Evolutionary conservation across 2,113 vertebrate species (phyloP).

Genomic region (Rhabdomys dilectus): DNA sequence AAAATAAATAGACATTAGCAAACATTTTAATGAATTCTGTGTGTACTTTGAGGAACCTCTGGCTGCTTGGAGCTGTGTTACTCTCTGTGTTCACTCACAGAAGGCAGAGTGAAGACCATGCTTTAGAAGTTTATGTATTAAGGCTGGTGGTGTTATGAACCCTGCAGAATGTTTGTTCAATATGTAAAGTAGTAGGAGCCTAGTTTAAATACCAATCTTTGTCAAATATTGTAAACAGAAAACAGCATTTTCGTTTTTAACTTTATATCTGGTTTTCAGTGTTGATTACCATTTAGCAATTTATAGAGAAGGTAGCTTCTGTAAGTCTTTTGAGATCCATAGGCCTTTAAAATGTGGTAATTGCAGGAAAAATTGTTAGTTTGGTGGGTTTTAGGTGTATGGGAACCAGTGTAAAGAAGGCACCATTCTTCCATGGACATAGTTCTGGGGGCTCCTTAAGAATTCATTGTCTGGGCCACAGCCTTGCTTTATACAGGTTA

Average conservation of each 20-base stretch:
- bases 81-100: neutral
- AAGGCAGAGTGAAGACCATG: neutral
- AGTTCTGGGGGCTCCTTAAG: neutral
- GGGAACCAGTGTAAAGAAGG: neutral
- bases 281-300: conserved; percentile 1
- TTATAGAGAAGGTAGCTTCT: neutral
- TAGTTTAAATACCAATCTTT: neutral
- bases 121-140: neutral
- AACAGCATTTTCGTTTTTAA: conserved; percentile 19
- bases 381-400: neutral
- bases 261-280: neutral
- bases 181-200: neutral
- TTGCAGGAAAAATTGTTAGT: neutral
- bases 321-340: neutral
- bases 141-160: neutral
- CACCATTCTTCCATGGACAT: neutral
- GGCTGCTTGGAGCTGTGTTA: neutral
- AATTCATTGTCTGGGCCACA: neutral
- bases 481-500: neutral
- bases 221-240: neutral
- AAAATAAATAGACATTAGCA: neutral
- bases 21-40: neutral
- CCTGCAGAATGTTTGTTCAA: neutral
- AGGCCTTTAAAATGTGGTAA: neutral
- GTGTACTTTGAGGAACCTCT: neutral